These are phyloP conservation scores for Abramis brama DNA, from an alignment of 2,113 vertebrate genomes.

Conservation along the genomic window DNA sequence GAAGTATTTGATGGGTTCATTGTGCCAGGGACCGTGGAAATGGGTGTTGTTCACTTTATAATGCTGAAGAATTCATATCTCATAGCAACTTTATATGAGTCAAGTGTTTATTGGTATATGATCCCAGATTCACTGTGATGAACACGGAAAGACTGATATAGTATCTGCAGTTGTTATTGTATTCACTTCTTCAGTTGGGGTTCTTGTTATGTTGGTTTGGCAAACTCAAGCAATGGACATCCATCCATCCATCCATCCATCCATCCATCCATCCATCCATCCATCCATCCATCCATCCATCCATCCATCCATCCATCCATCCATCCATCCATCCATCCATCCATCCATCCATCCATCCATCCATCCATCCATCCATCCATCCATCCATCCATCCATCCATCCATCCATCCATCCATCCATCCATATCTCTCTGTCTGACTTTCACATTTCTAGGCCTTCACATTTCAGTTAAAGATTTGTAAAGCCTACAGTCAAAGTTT, in stretches of 20 bases:
- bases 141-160: constrained; percentile 22
- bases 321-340: not conserved
- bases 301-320: not conserved
- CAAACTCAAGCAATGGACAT: not conserved
- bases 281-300: not conserved
- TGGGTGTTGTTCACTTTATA: constrained; percentile 34
- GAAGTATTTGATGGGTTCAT: constrained; percentile 21
- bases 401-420: not conserved
- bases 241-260: not conserved
- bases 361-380: not conserved
- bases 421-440: not conserved
- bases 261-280: not conserved
- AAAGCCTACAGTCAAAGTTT: not conserved
- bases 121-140: not conserved
- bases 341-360: not conserved
- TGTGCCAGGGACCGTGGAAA: not conserved
- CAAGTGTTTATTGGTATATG: constrained; percentile 26
- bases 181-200: not conserved
- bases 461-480: not conserved
- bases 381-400: not conserved
- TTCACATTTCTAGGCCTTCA: not conserved
- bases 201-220: not conserved
- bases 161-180: not conserved
- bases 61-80: constrained; percentile 5
- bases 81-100: constrained; percentile 36